Base-by-base conservation (phyloP, 1,140 invertebrate species). In the Zaprionus tsacasi region DNA sequence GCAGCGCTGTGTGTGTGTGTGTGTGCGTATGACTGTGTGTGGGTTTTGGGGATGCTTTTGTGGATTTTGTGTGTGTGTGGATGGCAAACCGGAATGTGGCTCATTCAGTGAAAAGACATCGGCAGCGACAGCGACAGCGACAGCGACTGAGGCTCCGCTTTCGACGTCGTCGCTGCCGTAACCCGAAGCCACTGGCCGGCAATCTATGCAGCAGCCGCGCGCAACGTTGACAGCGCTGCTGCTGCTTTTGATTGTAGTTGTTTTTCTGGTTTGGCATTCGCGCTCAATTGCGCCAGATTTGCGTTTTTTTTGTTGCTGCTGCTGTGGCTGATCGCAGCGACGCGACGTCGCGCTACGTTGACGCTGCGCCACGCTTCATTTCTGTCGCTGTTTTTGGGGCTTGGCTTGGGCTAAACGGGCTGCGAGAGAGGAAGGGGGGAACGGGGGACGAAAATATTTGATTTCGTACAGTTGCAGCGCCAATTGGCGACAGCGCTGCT, bases 211-310 rank as follows among this genome's bases (percentile, higher is more conserved):
- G 54, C 71, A 25, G 54, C 71, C 56, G 66, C 38, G 66, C 60
- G 15, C 66, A 3, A 52, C 30, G 50, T 50, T 21, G 50, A 17
- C 56, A 60, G 64, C 48, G 56, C 59, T 64, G 66, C 11, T 48
- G 27, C 45, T 69, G 71, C 58, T 45, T 25, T 74, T n/a, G 30
- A 25, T 74, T n/a, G 30, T 82, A 80, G 69, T 86, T 88, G 83
- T 88, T 88, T 88, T 88, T 89, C 83, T 88, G 83, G 83, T 89
- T 88, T 87, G 85, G 77, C 83, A 85, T 85, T 85, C 81, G 81
- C 81, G 81, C 70, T 85, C 81, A 87, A 87, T 87, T 87, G 83
- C 83, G 83, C 83, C 83, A 88, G 83, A 88, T 88, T 88, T 88
- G 83, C 85, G 83, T 88, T 87, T 87, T 77, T 76, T 55, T 63